Base-by-base conservation (phyloP, 1,140 invertebrate species). In the Psilanteris sp. region DNA sequence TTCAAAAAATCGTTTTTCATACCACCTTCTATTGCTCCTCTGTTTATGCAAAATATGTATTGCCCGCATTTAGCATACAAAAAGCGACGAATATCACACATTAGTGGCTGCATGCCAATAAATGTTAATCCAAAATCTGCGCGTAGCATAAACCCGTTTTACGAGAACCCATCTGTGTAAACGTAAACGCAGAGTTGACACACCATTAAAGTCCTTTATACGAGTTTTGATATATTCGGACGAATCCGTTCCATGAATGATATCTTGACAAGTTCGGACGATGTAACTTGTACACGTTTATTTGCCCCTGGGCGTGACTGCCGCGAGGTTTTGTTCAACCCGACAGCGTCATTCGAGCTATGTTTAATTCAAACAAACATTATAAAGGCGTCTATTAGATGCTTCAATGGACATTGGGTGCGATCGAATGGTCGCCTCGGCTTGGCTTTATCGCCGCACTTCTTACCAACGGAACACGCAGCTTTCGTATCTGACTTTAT, bases 331-430 rank as follows among this genome's bases (percentile, higher is more conserved):
- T 50, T 57, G 52, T 59, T 59, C 59, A 31, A 57, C 34, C 39
- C 61, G 31, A n/a, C 43, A 52, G 46, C 39, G 27, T 44, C 54
- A 43, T 10, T 14, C 16, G 29, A 20, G 36, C 9, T 32, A 70
- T 70, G 66, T 70, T 52, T 70, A 52, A 70, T 59, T 70, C 54
- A 70, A 27, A 48, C 32, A 46, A 41, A 8, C 20, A 14, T 46
- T 41, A 15, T 18, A 54, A 14, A 20, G 18, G 20, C 27, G 24
- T 55, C 50, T 43, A 68, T 48, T 57, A 44, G 34, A 31, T 48
- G 37, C 44, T 54, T 54, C 67, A 70, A 59, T 54, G 46, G 61
- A 50, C 43, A 43, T 27, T 22, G 54, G 4, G 37, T 9, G 9
- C 31, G 31, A 32, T 57, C 31, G 43, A 59, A 59, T 43, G 48